These are phyloP conservation scores for Beroe ovata DNA, from an alignment of 37 sponge, comb jelly and placozoan species.

Conservation along the genomic window DNA sequence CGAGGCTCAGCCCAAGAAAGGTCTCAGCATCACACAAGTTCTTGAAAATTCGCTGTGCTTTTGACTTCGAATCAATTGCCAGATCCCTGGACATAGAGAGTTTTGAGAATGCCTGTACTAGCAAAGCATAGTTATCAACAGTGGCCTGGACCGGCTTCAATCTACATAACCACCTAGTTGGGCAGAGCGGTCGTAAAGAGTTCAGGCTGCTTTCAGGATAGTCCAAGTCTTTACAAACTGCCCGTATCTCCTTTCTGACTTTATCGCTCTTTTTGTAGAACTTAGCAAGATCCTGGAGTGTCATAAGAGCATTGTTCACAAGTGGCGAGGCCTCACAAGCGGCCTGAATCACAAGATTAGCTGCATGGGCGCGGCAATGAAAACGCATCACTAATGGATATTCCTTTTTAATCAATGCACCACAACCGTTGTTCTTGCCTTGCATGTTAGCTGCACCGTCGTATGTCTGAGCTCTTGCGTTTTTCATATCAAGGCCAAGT, in stretches of 20 bases:
- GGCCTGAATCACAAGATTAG: constrained; percentile 65
- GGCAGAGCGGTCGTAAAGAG: not conserved
- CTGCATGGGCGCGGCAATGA: constrained; percentile 67
- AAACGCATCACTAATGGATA: constrained; percentile 69
- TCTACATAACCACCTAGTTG: not conserved
- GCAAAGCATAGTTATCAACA: not conserved
- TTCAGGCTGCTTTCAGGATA: not conserved
- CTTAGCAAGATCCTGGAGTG: not conserved
- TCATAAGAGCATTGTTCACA: not conserved
- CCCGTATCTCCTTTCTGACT: not conserved
- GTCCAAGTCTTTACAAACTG: not conserved
- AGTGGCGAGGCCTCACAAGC: not conserved
- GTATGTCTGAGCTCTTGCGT: constrained; percentile 77
- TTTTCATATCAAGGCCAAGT: constrained; percentile 70
- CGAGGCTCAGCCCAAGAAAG: not conserved
- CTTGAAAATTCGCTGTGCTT: not conserved
- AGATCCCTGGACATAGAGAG: not conserved
- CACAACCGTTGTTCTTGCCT: constrained; percentile 70
- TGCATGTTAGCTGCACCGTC: constrained; percentile 81
- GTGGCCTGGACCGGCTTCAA: not conserved
- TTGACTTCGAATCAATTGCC: not conserved
- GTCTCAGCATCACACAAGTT: not conserved
- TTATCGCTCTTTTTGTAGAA: not conserved
- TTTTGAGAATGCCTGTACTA: not conserved
- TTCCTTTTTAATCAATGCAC: constrained; percentile 30